phyloP scores from a whole-genome alignment of 2,888 invertebrate species.

The Lasioglossum lativentre region DNA sequence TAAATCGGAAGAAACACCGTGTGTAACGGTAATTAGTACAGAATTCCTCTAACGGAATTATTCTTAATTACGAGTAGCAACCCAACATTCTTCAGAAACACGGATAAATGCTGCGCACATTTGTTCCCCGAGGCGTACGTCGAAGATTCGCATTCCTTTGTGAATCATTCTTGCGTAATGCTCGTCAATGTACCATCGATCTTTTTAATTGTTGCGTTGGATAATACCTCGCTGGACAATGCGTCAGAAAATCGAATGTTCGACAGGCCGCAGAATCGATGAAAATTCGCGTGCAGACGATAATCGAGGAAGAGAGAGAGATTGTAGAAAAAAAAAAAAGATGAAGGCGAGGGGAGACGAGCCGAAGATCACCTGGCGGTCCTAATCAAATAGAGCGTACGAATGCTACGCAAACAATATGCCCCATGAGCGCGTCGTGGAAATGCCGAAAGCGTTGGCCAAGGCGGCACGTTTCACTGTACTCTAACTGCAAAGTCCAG shows the following conservation, averaged over 20 bases:
- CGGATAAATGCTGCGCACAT: not conserved
- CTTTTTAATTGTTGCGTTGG: not conserved
- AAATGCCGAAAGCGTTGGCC: constrained; percentile 68
- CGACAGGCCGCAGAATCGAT: constrained; percentile 25
- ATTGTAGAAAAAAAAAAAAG: constrained; percentile 55
- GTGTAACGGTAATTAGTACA: not conserved
- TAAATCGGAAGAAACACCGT: not conserved
- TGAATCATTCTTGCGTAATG: not conserved
- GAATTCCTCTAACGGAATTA: not conserved
- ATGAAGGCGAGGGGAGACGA: constrained; percentile 33
- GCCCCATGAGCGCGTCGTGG: constrained; percentile 68
- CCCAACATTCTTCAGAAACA: not conserved
- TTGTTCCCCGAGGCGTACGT: not conserved
- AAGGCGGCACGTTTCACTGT: constrained; percentile 48
- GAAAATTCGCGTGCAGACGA: constrained; percentile 60
- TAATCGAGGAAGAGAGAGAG: constrained; percentile 61
- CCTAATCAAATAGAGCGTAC: constrained; percentile 83
- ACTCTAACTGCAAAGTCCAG: constrained; percentile 54
- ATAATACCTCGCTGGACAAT: not conserved
- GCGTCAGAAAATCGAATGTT: not conserved
- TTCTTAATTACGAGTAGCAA: not conserved
- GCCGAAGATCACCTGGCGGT: constrained; percentile 80
- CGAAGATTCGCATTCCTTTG: not conserved
- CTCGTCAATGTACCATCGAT: not conserved
- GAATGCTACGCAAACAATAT: constrained; percentile 78